phyloP scores from a whole-genome alignment of 2,113 vertebrate species.

The Haplotaxodon microlepis region DNA sequence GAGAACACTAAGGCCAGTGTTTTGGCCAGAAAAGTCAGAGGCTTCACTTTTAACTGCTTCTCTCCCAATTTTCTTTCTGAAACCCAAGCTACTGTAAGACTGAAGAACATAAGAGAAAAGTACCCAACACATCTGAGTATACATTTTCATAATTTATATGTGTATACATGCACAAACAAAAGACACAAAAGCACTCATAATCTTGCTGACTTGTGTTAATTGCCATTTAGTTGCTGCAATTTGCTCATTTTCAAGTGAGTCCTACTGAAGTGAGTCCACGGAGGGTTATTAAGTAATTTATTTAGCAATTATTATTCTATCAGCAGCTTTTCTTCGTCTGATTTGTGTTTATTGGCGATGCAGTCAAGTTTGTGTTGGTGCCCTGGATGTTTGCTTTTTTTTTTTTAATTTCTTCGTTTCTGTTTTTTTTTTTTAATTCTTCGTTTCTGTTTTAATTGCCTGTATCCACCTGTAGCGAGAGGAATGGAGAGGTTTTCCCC shows the following conservation, averaged over 20 bases:
- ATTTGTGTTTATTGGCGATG: constrained; percentile 46
- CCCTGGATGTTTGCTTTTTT: constrained; percentile 5
- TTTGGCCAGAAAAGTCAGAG: constrained; percentile 28
- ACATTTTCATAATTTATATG: neutral
- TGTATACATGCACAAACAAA: neutral
- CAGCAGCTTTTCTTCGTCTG: constrained; percentile 30
- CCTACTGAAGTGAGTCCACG: constrained; percentile 24
- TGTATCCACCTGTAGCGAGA: constrained; percentile 65
- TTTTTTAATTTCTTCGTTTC: constrained; percentile 40
- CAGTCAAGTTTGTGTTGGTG: constrained; percentile 25
- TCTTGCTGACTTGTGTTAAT: constrained; percentile 34
- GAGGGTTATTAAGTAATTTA: constrained; percentile 43
- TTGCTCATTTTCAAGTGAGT: constrained; percentile 20
- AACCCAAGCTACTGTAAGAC: neutral
- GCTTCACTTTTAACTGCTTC: constrained; percentile 52
- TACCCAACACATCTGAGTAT: neutral
- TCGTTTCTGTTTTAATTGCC: constrained; percentile 66
- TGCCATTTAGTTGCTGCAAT: constrained; percentile 36
- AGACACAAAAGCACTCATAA: neutral
- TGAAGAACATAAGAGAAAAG: neutral
- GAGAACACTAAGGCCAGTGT: constrained; percentile 57
- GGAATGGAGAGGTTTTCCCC: constrained; percentile 50
- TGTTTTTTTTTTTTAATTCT: constrained; percentile 48
- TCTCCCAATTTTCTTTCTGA: neutral
- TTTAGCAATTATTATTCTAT: constrained; percentile 53